Percentiles rank a stretch among this genome's conserved stretches.
Conservation (phyloP, 2,113 vertebrate genomes). For the Eurypyga helias region DNA sequence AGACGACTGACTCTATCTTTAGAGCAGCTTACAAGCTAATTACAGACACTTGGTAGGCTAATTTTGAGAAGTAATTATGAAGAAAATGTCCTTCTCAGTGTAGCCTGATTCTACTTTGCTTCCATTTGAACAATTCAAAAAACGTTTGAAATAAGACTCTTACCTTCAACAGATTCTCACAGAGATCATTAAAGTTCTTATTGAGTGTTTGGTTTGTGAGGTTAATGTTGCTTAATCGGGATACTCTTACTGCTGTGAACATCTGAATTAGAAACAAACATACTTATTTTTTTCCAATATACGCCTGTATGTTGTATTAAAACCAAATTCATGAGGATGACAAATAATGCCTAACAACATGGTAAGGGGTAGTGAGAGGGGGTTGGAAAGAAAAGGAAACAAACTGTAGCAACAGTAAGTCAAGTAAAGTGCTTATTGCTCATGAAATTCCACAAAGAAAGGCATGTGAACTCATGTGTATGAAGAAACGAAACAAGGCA, state of each 20-base stretch:
- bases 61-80: not conserved
- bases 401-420: not conserved
- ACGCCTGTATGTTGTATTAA: not conserved
- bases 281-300: not conserved
- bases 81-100: not conserved
- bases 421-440: not conserved
- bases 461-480: not conserved
- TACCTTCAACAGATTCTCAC: conserved; percentile 98
- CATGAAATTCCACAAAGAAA: not conserved
- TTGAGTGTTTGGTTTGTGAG: conserved; percentile 95
- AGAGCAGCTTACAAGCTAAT: not conserved
- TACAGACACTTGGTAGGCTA: not conserved
- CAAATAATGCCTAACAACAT: not conserved
- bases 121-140: not conserved
- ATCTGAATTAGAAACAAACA: conserved; percentile 80
- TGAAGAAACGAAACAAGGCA: not conserved
- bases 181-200: conserved; percentile 96
- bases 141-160: not conserved
- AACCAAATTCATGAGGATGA: not conserved
- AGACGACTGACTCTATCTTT: not conserved
- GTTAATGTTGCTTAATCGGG: conserved; percentile 88
- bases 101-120: not conserved
- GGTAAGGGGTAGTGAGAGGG: too few relatives aligned
- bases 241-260: conserved; percentile 96
- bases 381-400: not conserved